A percentile compares a stretch with the other conserved stretches of the same genome.
phyloP scores from a whole-genome alignment of 2,888 invertebrate species.

The Xylophagus ater region DNA sequence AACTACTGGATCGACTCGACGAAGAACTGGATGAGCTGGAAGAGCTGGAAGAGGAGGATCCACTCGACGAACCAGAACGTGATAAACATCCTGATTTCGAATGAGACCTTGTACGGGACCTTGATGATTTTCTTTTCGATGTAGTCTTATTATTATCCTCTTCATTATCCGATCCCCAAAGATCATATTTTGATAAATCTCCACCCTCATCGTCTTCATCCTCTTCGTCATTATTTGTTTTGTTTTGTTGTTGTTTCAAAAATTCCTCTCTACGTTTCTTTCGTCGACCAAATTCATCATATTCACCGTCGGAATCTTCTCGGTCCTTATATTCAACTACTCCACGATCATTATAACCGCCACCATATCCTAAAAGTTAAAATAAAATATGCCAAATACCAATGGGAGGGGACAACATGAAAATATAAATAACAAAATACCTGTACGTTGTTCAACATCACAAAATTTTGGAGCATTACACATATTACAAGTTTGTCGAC shows the following conservation, averaged over 20 bases:
- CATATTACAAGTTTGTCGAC: slow-evolving; percentile 92
- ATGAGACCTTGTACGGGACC: slow-evolving; percentile 9
- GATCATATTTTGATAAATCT: slow-evolving; percentile 67
- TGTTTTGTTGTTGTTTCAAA: slow-evolving; percentile 6
- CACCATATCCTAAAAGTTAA: slow-evolving; percentile 54
- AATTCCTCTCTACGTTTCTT: slow-evolving; percentile 30
- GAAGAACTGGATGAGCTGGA: slow-evolving; percentile 10
- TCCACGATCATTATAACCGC: slow-evolving; percentile 91
- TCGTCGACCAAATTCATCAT: slow-evolving; percentile 79
- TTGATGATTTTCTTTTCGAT: slow-evolving; percentile 11
- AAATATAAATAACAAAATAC: slow-evolving; percentile 22
- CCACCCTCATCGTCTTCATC: slow-evolving; percentile 50
- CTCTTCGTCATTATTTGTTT: slow-evolving; percentile 26
- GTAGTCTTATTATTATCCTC: slow-evolving; percentile 3
- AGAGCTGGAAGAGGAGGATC: slow-evolving; percentile 6
- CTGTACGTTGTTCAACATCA: slow-evolving; percentile 72
- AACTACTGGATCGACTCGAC: slow-evolving; percentile 9
- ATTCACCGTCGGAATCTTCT: slow-evolving; percentile 86
- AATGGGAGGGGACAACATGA: neutral
- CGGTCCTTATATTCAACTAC: slow-evolving; percentile 90
- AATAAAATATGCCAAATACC: neutral
- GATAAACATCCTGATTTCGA: slow-evolving; percentile 18
- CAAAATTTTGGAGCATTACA: slow-evolving; percentile 97
- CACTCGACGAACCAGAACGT: slow-evolving; percentile 20
- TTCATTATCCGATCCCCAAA: slow-evolving; percentile 58